phyloP scores from a whole-genome alignment of 1,140 invertebrate genomes.

The Papilio aristodemus region DNA sequence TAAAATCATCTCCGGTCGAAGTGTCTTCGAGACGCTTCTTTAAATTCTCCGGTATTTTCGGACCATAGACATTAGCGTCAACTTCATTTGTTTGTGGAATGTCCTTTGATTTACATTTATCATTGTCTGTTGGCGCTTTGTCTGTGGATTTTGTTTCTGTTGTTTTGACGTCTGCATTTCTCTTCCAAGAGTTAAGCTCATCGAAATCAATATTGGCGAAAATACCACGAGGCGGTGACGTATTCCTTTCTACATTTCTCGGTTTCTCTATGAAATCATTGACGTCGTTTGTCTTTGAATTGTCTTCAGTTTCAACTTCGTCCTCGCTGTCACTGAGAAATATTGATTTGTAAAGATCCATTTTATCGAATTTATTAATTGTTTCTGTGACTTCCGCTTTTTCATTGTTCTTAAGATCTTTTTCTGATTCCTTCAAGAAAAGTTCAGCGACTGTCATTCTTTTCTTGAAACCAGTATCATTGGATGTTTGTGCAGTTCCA shows the following conservation, averaged over 20 bases:
- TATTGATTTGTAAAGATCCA: conserved; percentile 84
- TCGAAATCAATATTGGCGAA: conserved; percentile 88
- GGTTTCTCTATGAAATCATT: conserved; percentile 56
- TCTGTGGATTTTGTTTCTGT: conserved; percentile 36
- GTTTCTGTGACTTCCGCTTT: conserved; percentile 62
- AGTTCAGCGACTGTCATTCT: conserved; percentile 78
- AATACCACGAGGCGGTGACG: conserved; percentile 85
- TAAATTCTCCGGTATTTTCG: conserved; percentile 79
- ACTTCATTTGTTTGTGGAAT: conserved; percentile 11
- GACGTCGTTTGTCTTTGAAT: conserved; percentile 33
- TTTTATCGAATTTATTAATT: conserved; percentile 82
- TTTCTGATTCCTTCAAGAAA: conserved; percentile 77
- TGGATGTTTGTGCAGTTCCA: neutral
- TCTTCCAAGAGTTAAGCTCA: conserved; percentile 78
- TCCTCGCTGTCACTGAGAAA: conserved; percentile 84
- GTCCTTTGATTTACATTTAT: conserved; percentile 38
- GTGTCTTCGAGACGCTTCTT: conserved; percentile 48
- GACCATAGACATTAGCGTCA: conserved; percentile 75
- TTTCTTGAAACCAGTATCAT: conserved; percentile 48
- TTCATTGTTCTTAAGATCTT: conserved; percentile 55
- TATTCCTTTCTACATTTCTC: conserved; percentile 81
- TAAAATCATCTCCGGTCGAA: conserved; percentile 40
- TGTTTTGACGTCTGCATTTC: conserved; percentile 48
- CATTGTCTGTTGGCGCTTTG: conserved; percentile 39
- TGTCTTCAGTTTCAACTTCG: conserved; percentile 60